These are phyloP conservation scores for Sialis fuliginosa DNA, from an alignment of 2,888 invertebrate genomes.

Conservation along the genomic window DNA sequence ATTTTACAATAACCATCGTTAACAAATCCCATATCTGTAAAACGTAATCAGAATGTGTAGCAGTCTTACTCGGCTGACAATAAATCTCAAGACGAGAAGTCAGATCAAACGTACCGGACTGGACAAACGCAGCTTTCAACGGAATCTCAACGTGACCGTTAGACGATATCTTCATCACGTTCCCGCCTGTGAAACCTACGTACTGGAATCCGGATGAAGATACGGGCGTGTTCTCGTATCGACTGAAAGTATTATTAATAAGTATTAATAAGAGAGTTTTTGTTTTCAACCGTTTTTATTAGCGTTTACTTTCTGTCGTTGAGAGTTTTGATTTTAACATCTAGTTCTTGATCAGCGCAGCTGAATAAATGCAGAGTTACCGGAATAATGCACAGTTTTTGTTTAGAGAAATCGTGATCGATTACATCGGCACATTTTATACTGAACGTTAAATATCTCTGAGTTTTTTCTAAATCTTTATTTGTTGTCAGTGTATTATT, in stretches of 20 bases:
- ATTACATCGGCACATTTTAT: conserved; percentile 37
- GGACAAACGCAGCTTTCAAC: conserved; percentile 35
- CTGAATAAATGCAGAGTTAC: conserved; percentile 49
- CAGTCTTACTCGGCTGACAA: conserved; percentile 17
- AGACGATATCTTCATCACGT: conserved; percentile 17
- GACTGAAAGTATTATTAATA: background rate
- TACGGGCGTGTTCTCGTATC: conserved; percentile 10
- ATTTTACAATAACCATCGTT: background rate
- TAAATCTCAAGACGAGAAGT: conserved; percentile 40
- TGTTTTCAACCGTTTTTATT: too few relatives aligned
- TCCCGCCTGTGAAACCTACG: conserved; percentile 19
- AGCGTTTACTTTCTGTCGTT: conserved; percentile 41
- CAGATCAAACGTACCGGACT: conserved; percentile 49
- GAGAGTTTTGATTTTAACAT: conserved; percentile 41
- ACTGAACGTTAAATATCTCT: conserved; percentile 37
- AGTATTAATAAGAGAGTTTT: too few relatives aligned
- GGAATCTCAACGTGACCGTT: conserved; percentile 18
- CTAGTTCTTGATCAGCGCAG: conserved; percentile 37
- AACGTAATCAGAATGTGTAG: conserved; percentile 2
- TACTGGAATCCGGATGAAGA: conserved; percentile 23
- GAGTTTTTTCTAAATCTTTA: conserved; percentile 23
- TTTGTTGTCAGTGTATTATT: conserved; percentile 8
- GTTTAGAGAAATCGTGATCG: conserved; percentile 41
- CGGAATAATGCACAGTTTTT: conserved; percentile 46
- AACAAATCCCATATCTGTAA: background rate